Evolutionary conservation across 2,113 vertebrate genomes (phyloP).

Genomic region (Sylvilagus bachmani): DNA sequence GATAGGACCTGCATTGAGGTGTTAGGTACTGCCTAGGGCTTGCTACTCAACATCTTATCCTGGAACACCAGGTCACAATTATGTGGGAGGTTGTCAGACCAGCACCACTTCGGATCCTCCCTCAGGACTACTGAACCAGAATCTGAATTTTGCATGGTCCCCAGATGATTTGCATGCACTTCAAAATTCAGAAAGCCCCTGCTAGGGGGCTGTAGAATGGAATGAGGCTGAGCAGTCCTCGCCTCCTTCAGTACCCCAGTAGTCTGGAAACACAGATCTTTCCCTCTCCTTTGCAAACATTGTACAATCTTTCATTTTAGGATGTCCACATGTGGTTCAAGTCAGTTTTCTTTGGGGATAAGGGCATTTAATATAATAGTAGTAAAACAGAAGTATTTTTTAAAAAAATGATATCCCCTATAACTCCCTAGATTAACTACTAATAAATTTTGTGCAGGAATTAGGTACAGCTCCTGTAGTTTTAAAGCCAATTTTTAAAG

Average conservation of each 20-base stretch:
- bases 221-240: background rate
- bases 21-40: background rate
- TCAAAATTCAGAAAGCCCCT: background rate
- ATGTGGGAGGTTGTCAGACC: background rate
- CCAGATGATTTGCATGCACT: background rate
- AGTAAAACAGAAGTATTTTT: background rate
- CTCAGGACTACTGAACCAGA: background rate
- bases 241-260: background rate
- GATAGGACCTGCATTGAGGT: no score
- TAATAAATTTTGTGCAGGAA: background rate
- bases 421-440: background rate
- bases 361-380: background rate
- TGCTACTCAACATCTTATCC: background rate
- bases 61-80: no score
- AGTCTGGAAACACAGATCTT: background rate
- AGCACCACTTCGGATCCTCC: background rate
- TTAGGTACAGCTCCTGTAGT: background rate
- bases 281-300: background rate
- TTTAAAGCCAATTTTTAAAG: slow-evolving; percentile 39
- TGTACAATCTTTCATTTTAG: background rate
- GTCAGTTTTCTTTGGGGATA: background rate
- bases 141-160: background rate
- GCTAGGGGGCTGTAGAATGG: background rate
- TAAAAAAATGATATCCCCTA: slow-evolving; percentile 11
- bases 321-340: slow-evolving; percentile 17